phyloP scores from a whole-genome alignment of 1,140 invertebrate species.

The Hypothenemus hampei region DNA sequence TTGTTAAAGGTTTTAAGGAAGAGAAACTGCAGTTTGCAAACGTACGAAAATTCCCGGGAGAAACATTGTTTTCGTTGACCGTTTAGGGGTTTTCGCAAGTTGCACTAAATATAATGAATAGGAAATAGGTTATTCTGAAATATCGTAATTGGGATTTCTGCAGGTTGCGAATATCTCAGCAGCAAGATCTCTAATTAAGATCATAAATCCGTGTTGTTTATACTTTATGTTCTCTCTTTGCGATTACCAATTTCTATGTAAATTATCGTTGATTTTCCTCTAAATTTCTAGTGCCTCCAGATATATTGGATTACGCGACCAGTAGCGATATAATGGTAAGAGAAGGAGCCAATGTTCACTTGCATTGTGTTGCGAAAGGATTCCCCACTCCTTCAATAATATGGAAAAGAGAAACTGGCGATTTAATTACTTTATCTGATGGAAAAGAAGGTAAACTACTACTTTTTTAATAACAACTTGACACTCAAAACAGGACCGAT shows the following conservation, averaged over 20 bases:
- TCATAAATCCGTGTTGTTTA: no score
- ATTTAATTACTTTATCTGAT: constrained; percentile 54
- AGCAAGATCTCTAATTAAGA: constrained; percentile 3
- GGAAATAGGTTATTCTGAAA: constrained; percentile 12
- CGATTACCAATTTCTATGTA: no score
- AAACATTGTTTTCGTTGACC: constrained; percentile 12
- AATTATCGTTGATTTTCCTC: no score
- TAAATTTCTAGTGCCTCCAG: constrained; percentile 76
- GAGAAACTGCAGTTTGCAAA: constrained; percentile 11
- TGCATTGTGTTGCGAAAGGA: constrained; percentile 79
- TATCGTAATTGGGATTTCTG: constrained; percentile 1
- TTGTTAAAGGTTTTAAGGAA: constrained; percentile 11
- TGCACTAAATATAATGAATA: constrained; percentile 8
- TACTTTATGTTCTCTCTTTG: no score
- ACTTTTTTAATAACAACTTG: neutral
- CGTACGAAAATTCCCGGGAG: constrained; percentile 10
- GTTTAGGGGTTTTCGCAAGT: neutral
- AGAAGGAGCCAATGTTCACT: constrained; percentile 78
- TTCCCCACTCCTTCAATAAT: constrained; percentile 78
- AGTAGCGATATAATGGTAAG: constrained; percentile 82
- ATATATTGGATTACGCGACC: constrained; percentile 81
- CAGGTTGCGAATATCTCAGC: constrained; percentile 3
- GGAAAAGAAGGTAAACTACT: constrained; percentile 50
- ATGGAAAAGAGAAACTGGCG: constrained; percentile 78
- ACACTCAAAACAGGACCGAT: neutral